Evolutionary conservation across 2,797 vertebrate species (phyloP), one percentile per base, ranked within the genome.

Genomic region (Poeciliopsis paucimaculata): DNA sequence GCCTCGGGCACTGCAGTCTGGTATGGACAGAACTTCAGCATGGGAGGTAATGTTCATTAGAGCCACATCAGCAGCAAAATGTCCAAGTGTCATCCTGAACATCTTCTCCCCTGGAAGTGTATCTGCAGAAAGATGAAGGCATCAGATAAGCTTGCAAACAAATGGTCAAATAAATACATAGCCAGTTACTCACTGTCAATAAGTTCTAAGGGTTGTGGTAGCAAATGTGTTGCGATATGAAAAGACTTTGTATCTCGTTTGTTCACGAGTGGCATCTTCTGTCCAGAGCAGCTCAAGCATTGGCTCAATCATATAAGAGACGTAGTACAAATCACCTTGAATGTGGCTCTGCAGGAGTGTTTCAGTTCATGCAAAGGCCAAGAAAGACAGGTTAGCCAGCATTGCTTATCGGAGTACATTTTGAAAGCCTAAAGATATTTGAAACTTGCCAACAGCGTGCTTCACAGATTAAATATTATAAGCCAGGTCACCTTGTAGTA

Each of bases 261-360:
- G 79, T 75, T 93, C 86, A 0, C 77, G 53, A 46, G 57, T n/a
- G 1, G 36, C 0, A 0, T 88, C 92, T 60, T 96, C 94, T 7
- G 70, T 79, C 95, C 95, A 95, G 31, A 91, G 78, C 81, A 95
- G 9, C 88, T 95, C 94, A 0, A 95, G 75, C 94, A 95, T 94
- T 0, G 88, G 94, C 72, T 93, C 92, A 15, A 95, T 90, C 0
- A 45, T 78, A 39, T 94, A 95, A 1, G 81, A 72, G 5, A 80
- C 72, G 28, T 86, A 39, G 73, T 95, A 94, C 2, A 85, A 84
- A 55, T 76, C 72, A 5, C 90, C 47, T 51, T 82, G 76, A 49
- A 92, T 53, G 2, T 86, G 81, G 77, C 94, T 95, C 95, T 95
- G 88, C 5, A 60, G 36, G 0, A 15, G 12, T 60, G 57, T 60